Evolutionary conservation across 2,888 invertebrate species (phyloP).

Genomic region (Gastracanthus pulcherrimus): DNA sequence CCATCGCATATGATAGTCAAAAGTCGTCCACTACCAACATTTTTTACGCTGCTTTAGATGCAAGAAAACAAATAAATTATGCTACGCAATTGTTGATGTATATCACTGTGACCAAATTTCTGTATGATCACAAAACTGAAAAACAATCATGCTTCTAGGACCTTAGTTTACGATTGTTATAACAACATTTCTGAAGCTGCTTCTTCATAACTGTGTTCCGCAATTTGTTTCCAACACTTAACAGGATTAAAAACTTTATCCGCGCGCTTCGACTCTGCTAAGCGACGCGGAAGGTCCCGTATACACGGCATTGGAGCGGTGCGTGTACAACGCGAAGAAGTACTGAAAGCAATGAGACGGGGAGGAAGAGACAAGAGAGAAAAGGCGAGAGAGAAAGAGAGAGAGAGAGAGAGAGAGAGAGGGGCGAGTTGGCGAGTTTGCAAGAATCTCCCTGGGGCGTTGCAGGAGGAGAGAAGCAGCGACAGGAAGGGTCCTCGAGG

Average conservation of each 20-base stretch:
- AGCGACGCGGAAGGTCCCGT: neutral
- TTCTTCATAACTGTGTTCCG: neutral
- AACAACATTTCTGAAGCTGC: too few species aligned
- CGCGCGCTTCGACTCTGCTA: neutral
- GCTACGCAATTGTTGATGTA: too few species aligned
- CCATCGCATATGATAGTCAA: too few species aligned
- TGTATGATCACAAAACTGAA: too few species aligned
- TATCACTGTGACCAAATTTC: too few species aligned
- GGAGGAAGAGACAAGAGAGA: neutral
- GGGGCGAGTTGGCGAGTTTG: constrained; percentile 47
- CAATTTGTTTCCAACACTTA: neutral
- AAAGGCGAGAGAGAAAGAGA: constrained; percentile 5
- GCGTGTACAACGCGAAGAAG: neutral
- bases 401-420: neutral
- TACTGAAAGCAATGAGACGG: too few species aligned
- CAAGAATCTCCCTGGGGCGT: constrained; percentile 56
- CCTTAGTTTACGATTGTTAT: too few species aligned
- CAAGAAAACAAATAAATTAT: too few species aligned
- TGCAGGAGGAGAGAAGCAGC: constrained; percentile 1
- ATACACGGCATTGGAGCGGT: neutral
- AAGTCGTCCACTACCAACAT: too few species aligned
- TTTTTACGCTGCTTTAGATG: too few species aligned
- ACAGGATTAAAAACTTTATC: neutral
- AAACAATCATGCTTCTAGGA: too few species aligned
- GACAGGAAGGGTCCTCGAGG: constrained; percentile 22